Evolutionary conservation across 2,113 vertebrate genomes (phyloP).

Genomic region (Addax nasomaculatus): DNA sequence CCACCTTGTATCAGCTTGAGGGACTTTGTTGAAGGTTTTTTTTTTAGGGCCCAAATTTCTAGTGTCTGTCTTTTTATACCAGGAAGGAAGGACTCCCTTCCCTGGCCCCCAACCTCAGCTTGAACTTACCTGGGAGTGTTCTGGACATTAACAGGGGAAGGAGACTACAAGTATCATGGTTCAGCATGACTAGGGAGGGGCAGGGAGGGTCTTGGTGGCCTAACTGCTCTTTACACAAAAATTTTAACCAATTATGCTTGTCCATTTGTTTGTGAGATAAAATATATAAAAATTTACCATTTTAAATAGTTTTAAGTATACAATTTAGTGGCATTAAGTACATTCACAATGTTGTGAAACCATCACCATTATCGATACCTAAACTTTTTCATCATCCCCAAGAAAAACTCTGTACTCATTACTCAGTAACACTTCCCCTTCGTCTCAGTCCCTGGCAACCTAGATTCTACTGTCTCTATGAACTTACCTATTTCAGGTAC

Average conservation of each 20-base stretch:
- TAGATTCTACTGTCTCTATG: background rate
- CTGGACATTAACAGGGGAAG: background rate
- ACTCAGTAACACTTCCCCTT: background rate
- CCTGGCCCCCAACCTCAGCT: no score
- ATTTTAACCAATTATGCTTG: background rate
- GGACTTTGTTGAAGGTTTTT: background rate
- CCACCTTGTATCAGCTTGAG: background rate
- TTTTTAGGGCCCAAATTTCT: background rate
- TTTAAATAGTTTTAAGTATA: background rate
- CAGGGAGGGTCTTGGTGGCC: background rate
- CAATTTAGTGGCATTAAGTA: background rate
- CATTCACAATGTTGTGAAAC: background rate
- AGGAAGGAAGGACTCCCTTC: background rate
- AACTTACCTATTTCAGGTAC: background rate
- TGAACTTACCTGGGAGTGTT: background rate
- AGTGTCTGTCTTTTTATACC: background rate
- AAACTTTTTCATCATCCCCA: background rate
- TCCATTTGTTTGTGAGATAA: background rate
- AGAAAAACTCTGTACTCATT: background rate
- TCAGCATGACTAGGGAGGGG: background rate
- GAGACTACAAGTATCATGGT: background rate
- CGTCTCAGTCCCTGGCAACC: background rate
- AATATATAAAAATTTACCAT: background rate
- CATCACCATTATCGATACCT: background rate
- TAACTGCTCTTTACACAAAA: background rate